A percentile compares a stretch with the other conserved stretches of the same genome.
Conservation (phyloP, 2,797 vertebrate genomes). For the Morelia viridis region DNA sequence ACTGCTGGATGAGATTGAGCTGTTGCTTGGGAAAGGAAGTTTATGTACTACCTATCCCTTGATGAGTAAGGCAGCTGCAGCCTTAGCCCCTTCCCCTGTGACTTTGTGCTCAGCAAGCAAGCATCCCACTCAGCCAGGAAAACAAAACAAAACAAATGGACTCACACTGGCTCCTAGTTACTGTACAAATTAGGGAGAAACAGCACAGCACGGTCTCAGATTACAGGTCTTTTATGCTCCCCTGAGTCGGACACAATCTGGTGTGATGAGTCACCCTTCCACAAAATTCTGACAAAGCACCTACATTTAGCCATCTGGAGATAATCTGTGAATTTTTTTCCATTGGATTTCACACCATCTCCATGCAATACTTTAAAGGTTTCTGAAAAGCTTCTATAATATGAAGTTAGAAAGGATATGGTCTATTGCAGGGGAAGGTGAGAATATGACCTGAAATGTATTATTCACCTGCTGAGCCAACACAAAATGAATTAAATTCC, state of each 20-base stretch:
- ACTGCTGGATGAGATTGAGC: not conserved
- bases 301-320: not conserved
- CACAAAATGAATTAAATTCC: conserved; percentile 18
- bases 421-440: not conserved
- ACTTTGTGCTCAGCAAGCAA: not conserved
- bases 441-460: not conserved
- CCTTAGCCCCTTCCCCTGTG: not conserved
- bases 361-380: conserved; percentile 10
- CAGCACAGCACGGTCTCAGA: not conserved
- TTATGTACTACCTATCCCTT: not conserved
- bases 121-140: not conserved
- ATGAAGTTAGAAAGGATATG: conserved; percentile 1
- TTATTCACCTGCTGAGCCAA: conserved; percentile 40
- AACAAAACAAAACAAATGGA: not conserved
- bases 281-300: not conserved
- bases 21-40: not conserved
- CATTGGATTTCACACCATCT: not conserved
- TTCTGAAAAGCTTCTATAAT: conserved; percentile 17
- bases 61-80: not conserved
- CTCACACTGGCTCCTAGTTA: not conserved
- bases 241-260: not conserved
- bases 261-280: not conserved
- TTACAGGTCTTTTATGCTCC: not conserved
- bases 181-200: not conserved
- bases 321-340: not conserved